phyloP scores from a whole-genome alignment of 2,797 vertebrate species.

The Philypnodon macrostomus region DNA sequence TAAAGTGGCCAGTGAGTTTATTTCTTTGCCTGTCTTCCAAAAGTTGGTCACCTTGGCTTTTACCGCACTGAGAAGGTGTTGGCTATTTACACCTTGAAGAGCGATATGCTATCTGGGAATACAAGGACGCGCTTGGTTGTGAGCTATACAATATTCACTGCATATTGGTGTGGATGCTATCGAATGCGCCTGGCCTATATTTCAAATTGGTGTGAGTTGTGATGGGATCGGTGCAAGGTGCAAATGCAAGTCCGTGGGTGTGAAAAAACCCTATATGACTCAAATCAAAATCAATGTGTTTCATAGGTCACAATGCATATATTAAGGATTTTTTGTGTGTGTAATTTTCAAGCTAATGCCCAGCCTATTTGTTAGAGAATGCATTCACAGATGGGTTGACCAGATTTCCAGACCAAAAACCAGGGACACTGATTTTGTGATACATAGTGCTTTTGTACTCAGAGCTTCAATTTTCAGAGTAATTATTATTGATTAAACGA shows the following conservation, averaged over 20 bases:
- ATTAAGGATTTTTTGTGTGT: too few species aligned
- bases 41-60: conserved; percentile 1
- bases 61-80: conserved; percentile 2
- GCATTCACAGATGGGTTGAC: too few species aligned
- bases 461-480: too few species aligned
- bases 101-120: neutral
- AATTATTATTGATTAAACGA: too few species aligned
- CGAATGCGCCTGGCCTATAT: conserved; percentile 1
- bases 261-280: neutral
- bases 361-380: too few species aligned
- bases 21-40: too few species aligned
- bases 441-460: too few species aligned
- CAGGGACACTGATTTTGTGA: too few species aligned
- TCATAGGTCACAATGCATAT: neutral
- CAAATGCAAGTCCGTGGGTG: neutral
- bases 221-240: neutral
- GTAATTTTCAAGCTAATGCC: too few species aligned
- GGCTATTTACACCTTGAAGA: conserved; percentile 5
- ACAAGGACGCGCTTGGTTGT: neutral
- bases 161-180: neutral
- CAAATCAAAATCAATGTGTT: neutral
- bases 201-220: conserved; percentile 5
- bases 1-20: too few species aligned
- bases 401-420: too few species aligned
- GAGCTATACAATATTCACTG: neutral